A percentile compares a stretch with the other conserved stretches of the same genome.
These are phyloP conservation scores for Alcedo quadribrachys DNA, from an alignment of 2,797 vertebrate species.

Conservation along the genomic window DNA sequence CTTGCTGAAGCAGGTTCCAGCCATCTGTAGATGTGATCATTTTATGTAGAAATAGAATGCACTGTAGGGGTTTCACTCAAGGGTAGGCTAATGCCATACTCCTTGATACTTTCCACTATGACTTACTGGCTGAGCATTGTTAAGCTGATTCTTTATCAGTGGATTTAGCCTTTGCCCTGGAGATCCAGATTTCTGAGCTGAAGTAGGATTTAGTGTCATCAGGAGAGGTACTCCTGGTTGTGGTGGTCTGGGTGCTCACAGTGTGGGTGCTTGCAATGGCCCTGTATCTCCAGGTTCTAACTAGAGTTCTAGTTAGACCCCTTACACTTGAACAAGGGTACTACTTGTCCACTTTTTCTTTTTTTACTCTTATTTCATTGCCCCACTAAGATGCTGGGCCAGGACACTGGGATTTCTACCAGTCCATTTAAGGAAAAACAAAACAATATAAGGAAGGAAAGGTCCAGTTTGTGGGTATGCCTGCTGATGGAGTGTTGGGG, in stretches of 20 bases:
- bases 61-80: background rate
- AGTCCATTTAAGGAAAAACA: conserved; percentile 72
- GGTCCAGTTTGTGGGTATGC: conserved; percentile 69
- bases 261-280: background rate
- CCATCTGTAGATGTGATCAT: background rate
- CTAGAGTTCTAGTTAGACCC: conserved; percentile 61
- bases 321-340: conserved; percentile 52
- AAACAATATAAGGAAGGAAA: conserved; percentile 70
- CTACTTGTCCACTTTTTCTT: conserved; percentile 67
- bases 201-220: background rate
- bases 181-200: background rate
- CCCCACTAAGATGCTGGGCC: conserved; percentile 71
- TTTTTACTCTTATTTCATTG: conserved; percentile 71
- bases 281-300: conserved; percentile 31
- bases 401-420: conserved; percentile 71
- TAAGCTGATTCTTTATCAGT: background rate
- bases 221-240: background rate
- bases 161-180: background rate
- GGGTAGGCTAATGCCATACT: background rate
- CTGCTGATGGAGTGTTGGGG: conserved; percentile 68
- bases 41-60: background rate
- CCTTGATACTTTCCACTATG: background rate
- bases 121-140: background rate
- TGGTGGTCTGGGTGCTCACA: conserved; percentile 19
- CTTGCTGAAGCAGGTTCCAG: background rate